These are phyloP conservation scores for Cairina moschata DNA, from an alignment of 2,113 vertebrate species.

Conservation along the genomic window DNA sequence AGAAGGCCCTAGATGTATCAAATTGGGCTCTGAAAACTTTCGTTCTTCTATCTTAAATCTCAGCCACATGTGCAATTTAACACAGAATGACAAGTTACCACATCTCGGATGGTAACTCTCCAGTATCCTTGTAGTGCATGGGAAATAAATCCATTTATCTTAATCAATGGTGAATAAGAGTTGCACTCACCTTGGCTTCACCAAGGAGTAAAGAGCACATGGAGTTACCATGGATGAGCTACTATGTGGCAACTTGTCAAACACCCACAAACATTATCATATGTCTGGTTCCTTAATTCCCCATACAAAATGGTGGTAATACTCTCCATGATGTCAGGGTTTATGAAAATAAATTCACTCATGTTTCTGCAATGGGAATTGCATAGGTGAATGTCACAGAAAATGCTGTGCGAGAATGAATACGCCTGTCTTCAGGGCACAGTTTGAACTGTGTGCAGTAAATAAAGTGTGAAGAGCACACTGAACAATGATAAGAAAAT, in stretches of 20 bases:
- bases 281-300: conserved; percentile 42
- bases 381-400: not conserved
- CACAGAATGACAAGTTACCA: not conserved
- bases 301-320: not conserved
- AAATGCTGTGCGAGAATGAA: not conserved
- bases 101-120: not conserved
- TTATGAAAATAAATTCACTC: conserved; percentile 23
- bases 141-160: conserved; percentile 31
- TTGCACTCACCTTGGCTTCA: conserved; percentile 8
- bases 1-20: not conserved
- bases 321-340: not conserved
- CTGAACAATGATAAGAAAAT: not conserved
- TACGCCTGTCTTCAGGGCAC: conserved; percentile 17
- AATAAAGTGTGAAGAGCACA: conserved; percentile 11
- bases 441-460: conserved; percentile 5
- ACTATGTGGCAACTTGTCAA: conserved; percentile 15
- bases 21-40: not conserved
- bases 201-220: not conserved
- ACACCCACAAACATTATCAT: not conserved
- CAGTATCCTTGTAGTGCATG: not conserved
- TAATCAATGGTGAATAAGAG: not conserved
- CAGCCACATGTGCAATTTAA: not conserved
- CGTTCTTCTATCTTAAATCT: not conserved
- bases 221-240: conserved; percentile 20
- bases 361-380: not conserved